Conservation (phyloP, 2,113 vertebrate species). For the Phasianus colchicus region DNA sequence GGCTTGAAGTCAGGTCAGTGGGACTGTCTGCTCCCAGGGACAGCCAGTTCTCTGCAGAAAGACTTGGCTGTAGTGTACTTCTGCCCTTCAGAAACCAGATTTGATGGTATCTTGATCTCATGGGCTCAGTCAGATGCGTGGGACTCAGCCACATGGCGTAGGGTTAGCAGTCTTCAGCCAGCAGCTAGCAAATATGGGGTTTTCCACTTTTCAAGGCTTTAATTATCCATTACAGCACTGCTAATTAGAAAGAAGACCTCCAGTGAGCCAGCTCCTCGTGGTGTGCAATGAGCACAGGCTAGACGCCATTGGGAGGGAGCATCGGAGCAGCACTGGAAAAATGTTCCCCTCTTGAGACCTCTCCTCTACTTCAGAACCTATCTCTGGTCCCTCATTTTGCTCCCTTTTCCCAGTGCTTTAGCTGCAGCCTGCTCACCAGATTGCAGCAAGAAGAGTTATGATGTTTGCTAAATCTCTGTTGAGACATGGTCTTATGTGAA, state of each 20-base stretch:
- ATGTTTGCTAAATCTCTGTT: neutral
- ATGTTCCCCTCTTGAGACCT: neutral
- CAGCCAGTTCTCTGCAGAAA: constrained; percentile 24
- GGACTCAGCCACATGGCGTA: neutral
- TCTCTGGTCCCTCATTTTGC: neutral
- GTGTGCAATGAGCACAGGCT: neutral
- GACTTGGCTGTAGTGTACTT: neutral
- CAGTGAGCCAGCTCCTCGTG: neutral
- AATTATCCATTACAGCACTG: neutral
- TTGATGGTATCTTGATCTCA: constrained; percentile 6
- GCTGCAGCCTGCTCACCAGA: neutral
- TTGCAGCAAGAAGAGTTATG: neutral
- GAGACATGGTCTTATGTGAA: neutral
- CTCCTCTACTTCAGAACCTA: neutral
- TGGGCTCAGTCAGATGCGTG: neutral
- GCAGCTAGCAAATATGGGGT: neutral
- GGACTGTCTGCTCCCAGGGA: neutral
- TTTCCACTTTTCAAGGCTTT: neutral
- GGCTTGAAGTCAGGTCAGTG: neutral
- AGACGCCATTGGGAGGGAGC: neutral
- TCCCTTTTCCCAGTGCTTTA: neutral
- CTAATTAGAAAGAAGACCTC: neutral
- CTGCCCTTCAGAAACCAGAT: neutral
- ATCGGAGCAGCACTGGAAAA: neutral
- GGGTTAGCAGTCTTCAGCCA: neutral